Evolutionary conservation across 2,888 invertebrate genomes (phyloP).

Genomic region (Seira musarum): DNA sequence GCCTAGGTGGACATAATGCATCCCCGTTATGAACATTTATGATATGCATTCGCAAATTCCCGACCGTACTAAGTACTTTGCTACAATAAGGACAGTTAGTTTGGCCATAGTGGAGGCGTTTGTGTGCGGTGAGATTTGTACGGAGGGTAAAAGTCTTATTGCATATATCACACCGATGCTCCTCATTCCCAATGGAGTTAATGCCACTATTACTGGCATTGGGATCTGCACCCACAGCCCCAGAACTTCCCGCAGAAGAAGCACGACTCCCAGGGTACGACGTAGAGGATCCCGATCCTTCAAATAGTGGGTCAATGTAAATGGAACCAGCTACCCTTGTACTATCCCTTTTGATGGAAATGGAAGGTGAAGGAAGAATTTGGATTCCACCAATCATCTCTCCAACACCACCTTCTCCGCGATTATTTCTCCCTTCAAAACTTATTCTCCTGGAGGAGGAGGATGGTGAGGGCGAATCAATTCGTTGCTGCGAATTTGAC

Average conservation of each 20-base stretch:
- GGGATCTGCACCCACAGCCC: not conserved
- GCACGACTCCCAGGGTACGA: slow-evolving; percentile 29
- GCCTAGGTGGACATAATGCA: slow-evolving; percentile 48
- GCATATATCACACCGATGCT: slow-evolving; percentile 65
- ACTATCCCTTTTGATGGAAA: slow-evolving; percentile 39
- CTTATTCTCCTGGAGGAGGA: slow-evolving; percentile 17
- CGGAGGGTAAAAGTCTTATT: slow-evolving; percentile 64
- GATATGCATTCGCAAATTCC: slow-evolving; percentile 63
- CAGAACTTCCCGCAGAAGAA: slow-evolving; percentile 19
- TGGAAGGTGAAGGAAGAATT: slow-evolving; percentile 32
- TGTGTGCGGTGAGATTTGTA: slow-evolving; percentile 65
- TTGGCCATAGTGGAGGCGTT: slow-evolving; percentile 63
- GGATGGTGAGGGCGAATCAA: not conserved
- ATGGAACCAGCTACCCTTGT: slow-evolving; percentile 6
- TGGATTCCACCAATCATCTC: slow-evolving; percentile 47
- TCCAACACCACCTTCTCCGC: slow-evolving; percentile 20
- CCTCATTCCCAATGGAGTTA: slow-evolving; percentile 17
- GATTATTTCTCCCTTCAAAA: slow-evolving; percentile 8
- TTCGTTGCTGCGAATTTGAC: slow-evolving; percentile 6
- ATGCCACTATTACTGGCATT: slow-evolving; percentile 2
- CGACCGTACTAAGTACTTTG: slow-evolving; percentile 63
- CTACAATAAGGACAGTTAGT: slow-evolving; percentile 65
- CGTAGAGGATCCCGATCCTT: not conserved
- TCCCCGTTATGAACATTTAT: slow-evolving; percentile 60
- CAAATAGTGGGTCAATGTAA: slow-evolving; percentile 29